phyloP scores from a whole-genome alignment of 1,140 invertebrate species.

The Halictus rubicundus region DNA sequence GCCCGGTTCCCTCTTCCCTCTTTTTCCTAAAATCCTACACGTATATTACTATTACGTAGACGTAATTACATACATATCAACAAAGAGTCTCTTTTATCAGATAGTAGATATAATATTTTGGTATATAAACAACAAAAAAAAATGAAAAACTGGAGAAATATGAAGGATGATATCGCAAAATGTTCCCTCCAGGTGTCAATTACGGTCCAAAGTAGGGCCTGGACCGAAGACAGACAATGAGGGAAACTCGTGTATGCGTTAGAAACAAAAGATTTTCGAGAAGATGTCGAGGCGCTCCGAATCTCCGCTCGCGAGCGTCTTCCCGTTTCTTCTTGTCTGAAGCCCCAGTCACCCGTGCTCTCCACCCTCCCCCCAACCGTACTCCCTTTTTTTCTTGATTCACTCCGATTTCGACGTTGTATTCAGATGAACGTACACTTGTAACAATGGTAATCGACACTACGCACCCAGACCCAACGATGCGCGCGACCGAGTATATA shows the following conservation, averaged over 20 bases:
- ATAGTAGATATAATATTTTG: constrained; percentile 68
- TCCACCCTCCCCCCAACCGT: too few species aligned
- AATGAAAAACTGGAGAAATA: constrained; percentile 31
- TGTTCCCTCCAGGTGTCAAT: constrained; percentile 67
- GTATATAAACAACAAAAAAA: constrained; percentile 60
- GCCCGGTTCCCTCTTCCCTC: too few species aligned
- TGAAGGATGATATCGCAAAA: constrained; percentile 39
- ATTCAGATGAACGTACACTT: constrained; percentile 36
- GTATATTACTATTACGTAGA: too few species aligned
- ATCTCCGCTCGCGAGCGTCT: constrained; percentile 28
- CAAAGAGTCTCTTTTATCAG: constrained; percentile 64
- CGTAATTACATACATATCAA: constrained; percentile 31
- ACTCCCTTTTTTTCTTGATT: neutral
- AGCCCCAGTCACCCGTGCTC: neutral
- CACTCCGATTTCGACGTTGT: constrained; percentile 49
- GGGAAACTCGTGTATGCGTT: constrained; percentile 50
- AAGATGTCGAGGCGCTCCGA: constrained; percentile 37
- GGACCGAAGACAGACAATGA: constrained; percentile 64
- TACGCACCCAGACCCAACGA: neutral
- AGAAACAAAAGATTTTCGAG: neutral
- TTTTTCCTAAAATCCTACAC: too few species aligned
- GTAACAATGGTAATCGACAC: constrained; percentile 25
- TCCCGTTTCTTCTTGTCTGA: neutral
- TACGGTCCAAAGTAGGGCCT: constrained; percentile 68
- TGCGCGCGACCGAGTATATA: constrained; percentile 13